Conservation (phyloP, 2,888 invertebrate species). For the Drosophila setosimentum region DNA sequence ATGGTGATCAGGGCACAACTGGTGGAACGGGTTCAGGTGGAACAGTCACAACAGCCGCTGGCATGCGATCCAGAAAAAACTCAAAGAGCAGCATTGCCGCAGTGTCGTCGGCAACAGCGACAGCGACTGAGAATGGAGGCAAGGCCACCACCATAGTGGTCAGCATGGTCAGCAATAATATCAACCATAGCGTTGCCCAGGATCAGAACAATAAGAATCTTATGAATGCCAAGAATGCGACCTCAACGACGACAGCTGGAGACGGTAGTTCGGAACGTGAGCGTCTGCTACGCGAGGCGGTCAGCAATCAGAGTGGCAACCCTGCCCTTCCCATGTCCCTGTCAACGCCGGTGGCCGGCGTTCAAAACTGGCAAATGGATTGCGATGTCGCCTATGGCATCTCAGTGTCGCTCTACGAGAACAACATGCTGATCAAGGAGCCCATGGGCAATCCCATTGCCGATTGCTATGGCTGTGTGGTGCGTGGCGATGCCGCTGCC, state of each 20-base stretch:
- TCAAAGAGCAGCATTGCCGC: slow-evolving; percentile 79
- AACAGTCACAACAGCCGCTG: slow-evolving; percentile 45
- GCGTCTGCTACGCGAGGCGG: slow-evolving; percentile 82
- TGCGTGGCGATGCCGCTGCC: slow-evolving; percentile 90
- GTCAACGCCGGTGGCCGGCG: slow-evolving; percentile 82
- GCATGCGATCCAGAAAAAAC: slow-evolving; percentile 83
- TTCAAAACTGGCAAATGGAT: slow-evolving; percentile 85
- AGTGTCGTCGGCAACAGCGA: slow-evolving; percentile 23
- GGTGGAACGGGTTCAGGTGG: slow-evolving; percentile 78
- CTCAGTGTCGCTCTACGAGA: slow-evolving; percentile 92
- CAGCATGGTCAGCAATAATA: slow-evolving; percentile 82
- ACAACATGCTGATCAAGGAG: slow-evolving; percentile 90
- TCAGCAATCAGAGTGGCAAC: slow-evolving; percentile 78
- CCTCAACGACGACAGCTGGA: slow-evolving; percentile 37
- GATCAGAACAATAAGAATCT: slow-evolving; percentile 82
- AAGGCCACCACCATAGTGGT: slow-evolving; percentile 83
- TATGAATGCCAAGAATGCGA: slow-evolving; percentile 82
- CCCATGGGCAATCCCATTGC: slow-evolving; percentile 93
- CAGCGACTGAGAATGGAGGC: slow-evolving; percentile 50
- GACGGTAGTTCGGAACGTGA: slow-evolving; percentile 68
- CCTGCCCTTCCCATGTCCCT: slow-evolving; percentile 2
- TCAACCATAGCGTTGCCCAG: slow-evolving; percentile 62
- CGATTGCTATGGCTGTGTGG: slow-evolving; percentile 93
- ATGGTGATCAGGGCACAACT: slow-evolving; percentile 47
- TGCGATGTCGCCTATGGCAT: slow-evolving; percentile 85